Base-by-base conservation (phyloP, 2,888 invertebrate species). In the Acleris literana region DNA sequence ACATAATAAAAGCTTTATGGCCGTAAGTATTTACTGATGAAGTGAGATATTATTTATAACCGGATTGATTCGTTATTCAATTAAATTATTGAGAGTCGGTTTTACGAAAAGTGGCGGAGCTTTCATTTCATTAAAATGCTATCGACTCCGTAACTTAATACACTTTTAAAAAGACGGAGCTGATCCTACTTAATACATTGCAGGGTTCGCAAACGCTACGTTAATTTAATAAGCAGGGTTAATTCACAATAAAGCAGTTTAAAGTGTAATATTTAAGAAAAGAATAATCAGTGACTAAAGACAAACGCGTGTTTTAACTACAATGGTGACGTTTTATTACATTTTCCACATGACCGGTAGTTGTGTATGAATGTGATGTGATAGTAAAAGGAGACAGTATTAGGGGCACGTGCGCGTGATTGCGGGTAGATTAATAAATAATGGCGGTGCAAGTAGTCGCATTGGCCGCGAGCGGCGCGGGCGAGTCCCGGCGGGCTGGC, bases 401-500 rank as follows among this genome's bases (percentile, higher is more conserved):
- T 65, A 70, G 68, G 72, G 71, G 68, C 69, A 59, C 59, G 66
- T 72, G 64, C 58, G 46, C 58, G 59, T 57, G 60, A 69, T 70
- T 68, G 71, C 63, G 54, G 69, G 65, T 49, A 71, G 71, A 59
- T 68, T 65, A 69, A 71, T 74, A 74, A 73, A 74, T 74, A 74
- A 70, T 70, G 64, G 49, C 66, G 64, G 69, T 65, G 72, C 70
- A 61, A 57, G 62, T 69, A 72, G 72, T 70, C 70, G 73, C 66
- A 70, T 66, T 72, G 63, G 69, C 70, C 63, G 72, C 70, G 70
- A 73, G 72, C 72, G 66, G 70, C 69, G 72, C 73, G 74, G 73
- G 74, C 69, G 70, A 73, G 76, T 76, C 71, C 70, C 76, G 65
- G 74, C 69, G 49, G 39, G 13, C 29, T 46, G 54, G 64, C 58